Evolutionary conservation across 2,797 vertebrate species (phyloP), one percentile per base, ranked within the genome.

Genomic region (Thaleichthys pacificus): DNA sequence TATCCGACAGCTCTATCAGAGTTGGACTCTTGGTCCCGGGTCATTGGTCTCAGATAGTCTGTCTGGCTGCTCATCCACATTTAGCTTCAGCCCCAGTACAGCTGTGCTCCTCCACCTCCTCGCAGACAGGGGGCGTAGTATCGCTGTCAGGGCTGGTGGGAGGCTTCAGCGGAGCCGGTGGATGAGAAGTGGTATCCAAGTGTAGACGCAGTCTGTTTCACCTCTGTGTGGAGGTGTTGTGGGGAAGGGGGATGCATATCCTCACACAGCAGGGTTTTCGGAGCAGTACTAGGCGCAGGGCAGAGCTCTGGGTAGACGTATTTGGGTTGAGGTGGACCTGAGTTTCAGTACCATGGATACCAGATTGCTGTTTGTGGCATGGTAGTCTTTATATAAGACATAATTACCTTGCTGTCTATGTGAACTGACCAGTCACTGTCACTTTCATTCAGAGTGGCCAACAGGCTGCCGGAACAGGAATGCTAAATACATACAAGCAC

Each of bases 321-420:
- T 65, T 5, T 49, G 38, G 64, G 38, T 42, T 47, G 38, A 26
- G 11, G 21, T n/a, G 9, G 17, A 32, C 14, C n/a, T 67, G 49
- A 54, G 24, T 47, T 67, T 67, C 22, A 17, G 22, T 30, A 54
- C 22, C 42, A 66, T 22, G 24, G 42, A 67, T 54, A 67, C 24
- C 7, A 67, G 38, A 85, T 76, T 65, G 24, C n/a, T 38, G 24
- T 49, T 68, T 68, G 67, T 54, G 66, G 51, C 47, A 60, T 63
- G 57, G 68, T 70, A 70, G 69, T 81, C 81, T 85, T 80, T 81
- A 76, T 82, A 80, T 47, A 47, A 47, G 82, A 68, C 47, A 22
- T 35, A 80, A 80, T 80, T 79, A 85, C 60, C 35, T 66, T 65
- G 19, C 69, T 77, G 74, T 56, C 61, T 72, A 51, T 70, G 58